Percentiles rank a stretch among this genome's conserved stretches.
phyloP scores from a whole-genome alignment of 2,113 vertebrate species.

The Chlamydotis undulata region DNA sequence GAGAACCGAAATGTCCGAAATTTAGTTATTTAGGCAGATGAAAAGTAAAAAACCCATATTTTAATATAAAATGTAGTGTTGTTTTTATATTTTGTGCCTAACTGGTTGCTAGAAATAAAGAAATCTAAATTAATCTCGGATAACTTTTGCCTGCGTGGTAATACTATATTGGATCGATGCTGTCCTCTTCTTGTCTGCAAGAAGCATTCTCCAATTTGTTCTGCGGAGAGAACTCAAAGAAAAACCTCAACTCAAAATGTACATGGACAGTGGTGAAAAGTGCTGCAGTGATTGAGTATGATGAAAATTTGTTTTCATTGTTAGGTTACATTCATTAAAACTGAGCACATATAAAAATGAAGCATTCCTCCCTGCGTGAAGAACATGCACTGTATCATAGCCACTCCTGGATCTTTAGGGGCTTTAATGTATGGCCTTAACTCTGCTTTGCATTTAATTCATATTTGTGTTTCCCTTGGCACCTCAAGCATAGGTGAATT shows the following conservation, averaged over 20 bases:
- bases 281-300: background rate
- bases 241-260: background rate
- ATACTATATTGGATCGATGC: background rate
- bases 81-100: background rate
- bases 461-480: background rate
- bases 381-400: background rate
- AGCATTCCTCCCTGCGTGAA: background rate
- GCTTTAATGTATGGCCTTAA: background rate
- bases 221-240: background rate
- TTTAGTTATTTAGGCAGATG: background rate
- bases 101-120: background rate
- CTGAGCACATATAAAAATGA: background rate
- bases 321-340: background rate
- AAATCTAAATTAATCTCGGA: background rate
- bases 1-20: background rate
- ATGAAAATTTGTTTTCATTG: background rate
- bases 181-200: background rate
- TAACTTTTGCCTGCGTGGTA: background rate
- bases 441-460: background rate
- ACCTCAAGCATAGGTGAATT: background rate
- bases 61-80: background rate
- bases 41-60: background rate
- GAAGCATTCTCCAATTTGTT: background rate
- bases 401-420: background rate
- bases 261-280: background rate